These are phyloP conservation scores for Urocyon cinereoargenteus DNA, from an alignment of 2,797 vertebrate species.

Conservation along the genomic window DNA sequence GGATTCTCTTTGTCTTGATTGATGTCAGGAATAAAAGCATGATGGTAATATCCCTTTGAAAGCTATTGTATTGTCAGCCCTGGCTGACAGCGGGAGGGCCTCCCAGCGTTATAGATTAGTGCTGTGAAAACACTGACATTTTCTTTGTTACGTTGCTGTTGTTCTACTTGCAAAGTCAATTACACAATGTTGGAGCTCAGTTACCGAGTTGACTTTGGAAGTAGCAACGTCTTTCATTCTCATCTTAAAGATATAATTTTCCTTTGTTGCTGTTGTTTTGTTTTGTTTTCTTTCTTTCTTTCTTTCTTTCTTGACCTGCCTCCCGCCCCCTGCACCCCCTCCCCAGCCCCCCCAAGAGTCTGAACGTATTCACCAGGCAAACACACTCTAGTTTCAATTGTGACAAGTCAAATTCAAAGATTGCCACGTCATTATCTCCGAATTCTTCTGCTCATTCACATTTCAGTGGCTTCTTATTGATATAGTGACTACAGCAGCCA, in stretches of 20 bases:
- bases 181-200: constrained; percentile 89
- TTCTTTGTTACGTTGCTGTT: constrained; percentile 90
- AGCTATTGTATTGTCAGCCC: constrained; percentile 91
- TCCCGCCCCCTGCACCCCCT: background rate
- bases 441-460: constrained; percentile 87
- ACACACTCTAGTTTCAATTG: constrained; percentile 80
- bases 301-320: background rate
- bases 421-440: constrained; percentile 82
- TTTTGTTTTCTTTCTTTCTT: constrained; percentile 64
- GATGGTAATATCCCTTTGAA: constrained; percentile 91
- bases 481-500: constrained; percentile 83
- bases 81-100: constrained; percentile 90
- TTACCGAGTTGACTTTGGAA: constrained; percentile 89
- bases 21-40: constrained; percentile 91
- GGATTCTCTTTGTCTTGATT: constrained; percentile 91
- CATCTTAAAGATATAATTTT: constrained; percentile 89
- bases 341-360: constrained; percentile 36
- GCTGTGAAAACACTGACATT: constrained; percentile 91
- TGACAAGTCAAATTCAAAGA: constrained; percentile 85
- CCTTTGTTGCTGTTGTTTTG: constrained; percentile 81
- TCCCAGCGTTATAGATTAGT: constrained; percentile 90
- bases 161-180: constrained; percentile 91
- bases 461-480: constrained; percentile 83
- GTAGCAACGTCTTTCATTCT: constrained; percentile 87
- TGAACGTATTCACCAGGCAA: constrained; percentile 80